Conservation (phyloP, 2,113 vertebrate species). For the Trichechus manatus region DNA sequence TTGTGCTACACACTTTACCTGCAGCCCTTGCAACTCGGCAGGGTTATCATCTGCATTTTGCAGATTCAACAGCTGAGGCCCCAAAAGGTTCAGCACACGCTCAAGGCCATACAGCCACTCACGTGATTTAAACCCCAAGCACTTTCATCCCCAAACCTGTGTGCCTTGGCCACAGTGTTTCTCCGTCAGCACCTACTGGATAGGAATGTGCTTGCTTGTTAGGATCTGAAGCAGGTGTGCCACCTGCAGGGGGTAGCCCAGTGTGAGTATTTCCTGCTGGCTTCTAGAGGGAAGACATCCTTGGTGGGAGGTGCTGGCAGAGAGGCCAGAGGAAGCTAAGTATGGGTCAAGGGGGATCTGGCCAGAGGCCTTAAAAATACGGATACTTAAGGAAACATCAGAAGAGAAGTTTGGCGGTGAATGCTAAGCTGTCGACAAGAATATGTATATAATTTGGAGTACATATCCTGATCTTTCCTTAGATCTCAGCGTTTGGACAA, state of each 20-base stretch:
- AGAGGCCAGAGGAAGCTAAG: background rate
- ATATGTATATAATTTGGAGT: background rate
- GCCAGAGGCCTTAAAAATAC: background rate
- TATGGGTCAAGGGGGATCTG: background rate
- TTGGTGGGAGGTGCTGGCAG: background rate
- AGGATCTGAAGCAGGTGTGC: background rate
- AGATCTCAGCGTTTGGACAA: background rate
- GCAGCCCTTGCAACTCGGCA: no score
- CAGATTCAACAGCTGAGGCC: background rate
- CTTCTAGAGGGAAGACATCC: background rate
- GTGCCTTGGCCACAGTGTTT: background rate
- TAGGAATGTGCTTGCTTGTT: background rate
- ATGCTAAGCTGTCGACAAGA: background rate
- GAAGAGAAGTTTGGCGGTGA: background rate
- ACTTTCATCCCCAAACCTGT: background rate
- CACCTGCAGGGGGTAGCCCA: background rate
- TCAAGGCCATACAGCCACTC: background rate
- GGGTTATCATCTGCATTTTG: background rate
- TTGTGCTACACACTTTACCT: background rate
- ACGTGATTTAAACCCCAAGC: background rate
- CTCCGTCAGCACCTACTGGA: background rate
- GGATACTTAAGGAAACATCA: background rate
- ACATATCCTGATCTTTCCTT: background rate
- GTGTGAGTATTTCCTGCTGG: accelerated
- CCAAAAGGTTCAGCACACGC: background rate